Evolutionary conservation across 2,797 vertebrate genomes (phyloP), one percentile per base, ranked within the genome.

Genomic region (Clarias fuscus): DNA sequence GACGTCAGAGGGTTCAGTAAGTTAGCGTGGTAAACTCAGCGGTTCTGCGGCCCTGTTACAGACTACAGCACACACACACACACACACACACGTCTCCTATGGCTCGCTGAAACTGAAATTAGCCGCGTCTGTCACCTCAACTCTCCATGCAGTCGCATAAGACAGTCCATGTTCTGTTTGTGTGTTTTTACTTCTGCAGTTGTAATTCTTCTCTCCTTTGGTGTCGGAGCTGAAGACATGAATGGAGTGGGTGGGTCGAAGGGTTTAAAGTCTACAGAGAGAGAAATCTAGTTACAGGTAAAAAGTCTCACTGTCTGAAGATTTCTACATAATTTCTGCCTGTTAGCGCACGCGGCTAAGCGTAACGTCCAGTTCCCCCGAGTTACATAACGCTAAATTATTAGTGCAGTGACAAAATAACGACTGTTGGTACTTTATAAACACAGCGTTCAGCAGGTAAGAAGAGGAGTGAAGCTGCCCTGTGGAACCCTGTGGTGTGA

Each of bases 71-170:
- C 59, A 24, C 59, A 24, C 61, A 62, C 22, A 62, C 61, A 62
- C 61, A 24, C 59, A 61, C 53, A 30, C 53, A 8, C 73, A 7
- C 75, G 11, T 14, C 48, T 22, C 20, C 11, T 59, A 83, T 27
- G 48, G 53, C 30, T 7, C 11, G 2, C 68, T 72, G 56, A 15
- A 15, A 18, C 17, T 5, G 56, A 61, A 83, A 83, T 83, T 24
- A 71, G 67, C 82, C 67, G 7, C 58, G 43, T 83, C 82, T 13
- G 22, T 83, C 53, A 24, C 30, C 48, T 24, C 53, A 83, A 37
- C 22, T 59, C 56, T 1, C 22, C 48, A 30, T 58, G 18, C 8
- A 71, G 13, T 15, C 68, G 24, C 65, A 70, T 83, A 59, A 58
- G 40, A 53, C 20, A 37, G 48, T 10, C 20, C 20, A 37, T 33